phyloP scores from a whole-genome alignment of 2,797 vertebrate genomes.

The Sparus aurata region DNA sequence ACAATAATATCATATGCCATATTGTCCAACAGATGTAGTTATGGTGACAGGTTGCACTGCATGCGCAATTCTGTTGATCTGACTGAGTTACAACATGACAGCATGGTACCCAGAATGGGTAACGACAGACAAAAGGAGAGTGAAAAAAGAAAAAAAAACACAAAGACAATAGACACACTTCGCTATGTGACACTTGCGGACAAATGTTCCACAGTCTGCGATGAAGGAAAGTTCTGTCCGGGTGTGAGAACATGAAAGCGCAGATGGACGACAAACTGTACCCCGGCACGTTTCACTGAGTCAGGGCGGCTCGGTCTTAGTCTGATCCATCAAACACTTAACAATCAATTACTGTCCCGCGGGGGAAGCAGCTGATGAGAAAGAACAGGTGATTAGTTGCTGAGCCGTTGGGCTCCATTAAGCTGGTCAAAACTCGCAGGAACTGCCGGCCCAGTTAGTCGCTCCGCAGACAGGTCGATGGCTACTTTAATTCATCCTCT shows the following conservation, averaged over 20 bases:
- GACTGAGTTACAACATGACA: not conserved
- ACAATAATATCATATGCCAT: too few relatives aligned
- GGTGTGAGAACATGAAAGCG: slow-evolving; percentile 49
- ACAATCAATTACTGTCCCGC: slow-evolving; percentile 80
- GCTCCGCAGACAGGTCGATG: slow-evolving; percentile 77
- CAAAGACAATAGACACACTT: not conserved
- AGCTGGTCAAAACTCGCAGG: slow-evolving; percentile 76
- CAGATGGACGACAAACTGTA: slow-evolving; percentile 54
- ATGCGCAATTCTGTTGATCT: not conserved
- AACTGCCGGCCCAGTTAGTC: slow-evolving; percentile 66
- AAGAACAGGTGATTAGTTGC: slow-evolving; percentile 84
- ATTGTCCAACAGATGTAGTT: too few relatives aligned
- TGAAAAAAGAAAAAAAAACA: not conserved
- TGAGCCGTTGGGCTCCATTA: slow-evolving; percentile 81
- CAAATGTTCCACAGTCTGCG: slow-evolving; percentile 40
- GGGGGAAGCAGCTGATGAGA: slow-evolving; percentile 78
- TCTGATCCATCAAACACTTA: slow-evolving; percentile 82
- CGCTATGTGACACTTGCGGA: slow-evolving; percentile 18
- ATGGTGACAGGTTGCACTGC: not conserved
- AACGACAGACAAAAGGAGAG: not conserved
- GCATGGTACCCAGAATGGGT: not conserved
- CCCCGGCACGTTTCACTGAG: slow-evolving; percentile 50
- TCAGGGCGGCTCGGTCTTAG: slow-evolving; percentile 63
- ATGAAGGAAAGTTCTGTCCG: slow-evolving; percentile 38
- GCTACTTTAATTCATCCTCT: slow-evolving; percentile 76